phyloP scores from a whole-genome alignment of 2,888 invertebrate species.

The Hemithea aestivaria region DNA sequence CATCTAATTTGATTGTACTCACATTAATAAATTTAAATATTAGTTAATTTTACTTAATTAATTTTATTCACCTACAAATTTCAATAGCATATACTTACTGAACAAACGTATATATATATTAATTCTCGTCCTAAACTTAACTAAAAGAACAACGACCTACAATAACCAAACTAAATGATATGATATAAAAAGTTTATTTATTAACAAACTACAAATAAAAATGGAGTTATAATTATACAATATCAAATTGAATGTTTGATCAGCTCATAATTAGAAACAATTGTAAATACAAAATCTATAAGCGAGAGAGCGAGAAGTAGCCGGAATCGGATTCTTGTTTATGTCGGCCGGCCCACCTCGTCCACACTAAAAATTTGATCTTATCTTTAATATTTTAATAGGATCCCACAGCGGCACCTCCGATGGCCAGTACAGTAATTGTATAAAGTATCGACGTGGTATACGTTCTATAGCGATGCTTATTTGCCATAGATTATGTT shows the following conservation, averaged over 20 bases:
- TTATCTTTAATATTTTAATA: slow-evolving; percentile 77
- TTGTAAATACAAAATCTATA: slow-evolving; percentile 69
- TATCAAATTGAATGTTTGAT: slow-evolving; percentile 71
- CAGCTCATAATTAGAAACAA: slow-evolving; percentile 73
- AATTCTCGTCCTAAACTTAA: no score
- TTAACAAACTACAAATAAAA: slow-evolving; percentile 69
- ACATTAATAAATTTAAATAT: no score
- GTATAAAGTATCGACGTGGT: slow-evolving; percentile 60
- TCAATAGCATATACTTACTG: no score
- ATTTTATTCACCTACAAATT: no score
- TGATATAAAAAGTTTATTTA: slow-evolving; percentile 69
- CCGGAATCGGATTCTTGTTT: slow-evolving; percentile 62
- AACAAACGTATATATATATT: no score
- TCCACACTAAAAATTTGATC: slow-evolving; percentile 71
- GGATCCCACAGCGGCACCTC: slow-evolving; percentile 74
- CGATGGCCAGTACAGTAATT: slow-evolving; percentile 64
- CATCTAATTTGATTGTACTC: no score
- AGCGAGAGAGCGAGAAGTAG: slow-evolving; percentile 59
- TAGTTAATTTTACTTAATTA: no score
- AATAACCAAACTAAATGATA: slow-evolving; percentile 42
- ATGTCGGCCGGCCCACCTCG: slow-evolving; percentile 68
- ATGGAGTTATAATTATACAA: slow-evolving; percentile 63
- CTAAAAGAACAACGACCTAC: slow-evolving; percentile 36
- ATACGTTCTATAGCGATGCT: slow-evolving; percentile 58
- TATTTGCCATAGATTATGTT: no score